Base-by-base conservation (phyloP, 2,888 invertebrate species). In the Hipparchia sbordonii region DNA sequence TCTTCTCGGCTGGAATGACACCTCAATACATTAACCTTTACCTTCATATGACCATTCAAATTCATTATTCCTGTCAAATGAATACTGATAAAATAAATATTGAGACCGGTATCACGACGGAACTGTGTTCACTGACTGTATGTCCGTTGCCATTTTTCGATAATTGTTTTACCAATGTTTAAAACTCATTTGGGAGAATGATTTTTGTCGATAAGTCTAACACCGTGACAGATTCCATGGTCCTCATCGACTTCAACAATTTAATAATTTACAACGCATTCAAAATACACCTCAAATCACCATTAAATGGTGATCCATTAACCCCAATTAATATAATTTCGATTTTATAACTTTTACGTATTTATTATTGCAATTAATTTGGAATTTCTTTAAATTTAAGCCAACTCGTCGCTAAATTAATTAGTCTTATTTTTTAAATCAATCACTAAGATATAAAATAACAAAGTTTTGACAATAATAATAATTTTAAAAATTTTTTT, bases 301-400 rank as follows among this genome's bases (percentile, higher is more conserved):
- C 91, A 92, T 92, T 88, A 88, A 76, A 92, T 92, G 91, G 79
- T 82, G 80, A 78, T 81, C 82, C 76, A 73, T 73, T 66, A 66
- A 75, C 72, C 72, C 72, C 68, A 72, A 74, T 74, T 59, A 67
- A 77, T 77, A 76, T 74, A 76, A 66, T 72, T 72, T 72, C 10
- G 65, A 74, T 71, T 72, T 70, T 70, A 69, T 70, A 72, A 68
- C 69, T 67, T 76, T 77, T 76, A 76, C 75, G 72, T 78, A 74
- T 77, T 73, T 63, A 56, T 76, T 75, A 74, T 76, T 74, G 73
- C 75, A 72, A 65, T 75, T 59, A 59, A 61, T 46, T 72, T 71
- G 71, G 71, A 72, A 70, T 65, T 71, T 69, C 13, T 23, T 57
- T 56, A 23, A 56, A 23, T 54, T 70, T 65, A 52, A 65, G 9